Base-by-base conservation (phyloP, 2,888 invertebrate species). In the Agrochola litura region DNA sequence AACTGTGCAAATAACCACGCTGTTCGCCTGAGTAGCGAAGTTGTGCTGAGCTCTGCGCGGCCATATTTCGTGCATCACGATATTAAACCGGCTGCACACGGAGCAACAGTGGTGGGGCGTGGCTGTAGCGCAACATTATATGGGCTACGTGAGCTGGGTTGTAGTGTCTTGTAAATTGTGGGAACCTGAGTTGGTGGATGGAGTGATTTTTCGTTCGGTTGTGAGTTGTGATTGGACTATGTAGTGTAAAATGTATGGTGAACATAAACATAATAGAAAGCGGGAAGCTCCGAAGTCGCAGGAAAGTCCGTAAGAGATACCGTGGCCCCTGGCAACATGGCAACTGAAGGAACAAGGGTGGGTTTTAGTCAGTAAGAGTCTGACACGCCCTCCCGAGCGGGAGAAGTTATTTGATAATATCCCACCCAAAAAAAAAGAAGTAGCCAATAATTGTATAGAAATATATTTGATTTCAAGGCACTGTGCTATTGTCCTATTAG, bases 1-100 rank as follows among this genome's bases (percentile, higher is more conserved):
- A 68, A 72, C 68, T 58, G 70, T 37, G 71, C 81, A 72, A 72
- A 82, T 81, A 84, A 69, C 56, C 71, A 58, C 70, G 22, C 22
- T 41, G 52, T 75, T 75, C 75, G 54, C 30, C 30, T 56, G 81
- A 80, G 75, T 75, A 80, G 60, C 61, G 16, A 80, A 82, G 19
- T 84, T 81, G 60, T 54, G 16, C 81, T 54, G 68, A 43, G 60
- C 70, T 46, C 61, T 43, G 22, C 0, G 88, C 81, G 84, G 84
- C 89, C 89, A 92, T 92, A 92, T 92, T 90, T 93, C 85, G 85
- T 86, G 79, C 90, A 90, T 88, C 90, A 83, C 76, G 79, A 82
- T 84, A 84, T 89, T 89, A 90, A 76, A 86, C 73, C 60, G 63
- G 70, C 49, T 77, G 52, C 87, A 79, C 86, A 86, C 84, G 64